These are phyloP conservation scores for Henricia sp. DNA, from an alignment of 53 echinoderm and acorn worm genomes.

Conservation along the genomic window DNA sequence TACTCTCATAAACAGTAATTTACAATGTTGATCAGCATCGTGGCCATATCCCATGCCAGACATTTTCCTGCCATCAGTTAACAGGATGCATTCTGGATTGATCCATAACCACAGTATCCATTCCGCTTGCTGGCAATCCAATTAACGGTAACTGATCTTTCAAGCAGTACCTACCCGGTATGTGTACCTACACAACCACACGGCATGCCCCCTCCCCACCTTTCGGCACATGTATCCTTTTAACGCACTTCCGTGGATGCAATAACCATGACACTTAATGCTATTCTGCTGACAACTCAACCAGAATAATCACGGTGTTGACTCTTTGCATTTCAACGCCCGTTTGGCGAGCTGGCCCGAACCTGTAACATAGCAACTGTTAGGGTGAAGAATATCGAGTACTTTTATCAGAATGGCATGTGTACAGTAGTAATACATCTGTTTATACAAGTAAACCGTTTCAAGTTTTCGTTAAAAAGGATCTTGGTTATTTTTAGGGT, in stretches of 20 bases:
- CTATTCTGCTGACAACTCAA: too few species aligned
- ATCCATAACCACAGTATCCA: neutral
- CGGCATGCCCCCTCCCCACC: neutral
- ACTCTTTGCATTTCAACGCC: neutral
- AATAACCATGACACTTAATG: neutral
- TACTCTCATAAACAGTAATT: too few species aligned
- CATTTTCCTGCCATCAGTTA: neutral
- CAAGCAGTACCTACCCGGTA: too few species aligned
- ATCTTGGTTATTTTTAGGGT: too few species aligned
- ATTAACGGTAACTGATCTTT: conserved; percentile 7
- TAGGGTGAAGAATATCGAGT: neutral
- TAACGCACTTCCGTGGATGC: neutral
- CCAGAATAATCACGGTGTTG: neutral
- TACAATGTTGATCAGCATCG: neutral
- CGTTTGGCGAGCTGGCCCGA: neutral
- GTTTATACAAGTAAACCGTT: neutral
- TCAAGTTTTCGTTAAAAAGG: neutral
- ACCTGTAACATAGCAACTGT: neutral
- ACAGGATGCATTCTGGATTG: neutral
- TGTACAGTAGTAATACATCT: neutral
- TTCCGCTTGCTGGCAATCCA: neutral
- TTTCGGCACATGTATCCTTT: conserved; percentile 1
- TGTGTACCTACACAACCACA: too few species aligned
- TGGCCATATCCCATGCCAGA: neutral
- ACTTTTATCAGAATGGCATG: neutral